Conservation (phyloP, 2,888 invertebrate genomes). For the Lasioglossum malachurum region DNA sequence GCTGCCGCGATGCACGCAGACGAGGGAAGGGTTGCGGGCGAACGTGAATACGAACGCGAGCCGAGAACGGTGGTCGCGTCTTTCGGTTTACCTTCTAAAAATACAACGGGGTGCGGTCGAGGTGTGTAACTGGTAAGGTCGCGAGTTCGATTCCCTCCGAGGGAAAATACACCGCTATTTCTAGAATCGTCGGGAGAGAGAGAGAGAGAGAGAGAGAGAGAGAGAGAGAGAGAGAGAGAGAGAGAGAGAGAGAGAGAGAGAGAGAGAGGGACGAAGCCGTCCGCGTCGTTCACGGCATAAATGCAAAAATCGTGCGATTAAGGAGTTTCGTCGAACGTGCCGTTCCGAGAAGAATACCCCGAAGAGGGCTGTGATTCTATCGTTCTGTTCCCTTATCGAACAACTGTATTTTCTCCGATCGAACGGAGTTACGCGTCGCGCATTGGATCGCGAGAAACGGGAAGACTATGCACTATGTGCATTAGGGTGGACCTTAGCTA, state of each 20-base stretch:
- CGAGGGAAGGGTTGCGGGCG: neutral
- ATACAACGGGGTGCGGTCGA: conserved; percentile 69
- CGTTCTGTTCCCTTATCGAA: neutral
- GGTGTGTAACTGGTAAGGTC: conserved; percentile 78
- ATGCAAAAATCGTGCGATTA: neutral
- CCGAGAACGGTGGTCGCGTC: conserved; percentile 34
- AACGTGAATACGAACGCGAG: neutral
- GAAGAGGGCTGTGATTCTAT: neutral
- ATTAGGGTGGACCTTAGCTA: no score
- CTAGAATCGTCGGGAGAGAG: conserved; percentile 72
- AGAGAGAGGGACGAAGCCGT: neutral
- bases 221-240: neutral
- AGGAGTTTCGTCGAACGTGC: neutral
- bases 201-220: neutral
- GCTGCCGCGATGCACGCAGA: neutral
- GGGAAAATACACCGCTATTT: conserved; percentile 82
- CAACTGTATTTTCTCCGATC: neutral
- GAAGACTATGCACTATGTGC: no score
- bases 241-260: conserved; percentile 16
- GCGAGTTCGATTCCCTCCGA: conserved; percentile 82
- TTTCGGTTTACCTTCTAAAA: conserved; percentile 66
- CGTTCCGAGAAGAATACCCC: neutral
- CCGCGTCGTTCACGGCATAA: neutral
- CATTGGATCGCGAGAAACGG: neutral
- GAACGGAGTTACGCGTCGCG: neutral